Percentiles rank a stretch among this genome's conserved stretches.
Evolutionary conservation across 2,113 vertebrate species (phyloP).

Genomic region (Sminthopsis crassicaudata): DNA sequence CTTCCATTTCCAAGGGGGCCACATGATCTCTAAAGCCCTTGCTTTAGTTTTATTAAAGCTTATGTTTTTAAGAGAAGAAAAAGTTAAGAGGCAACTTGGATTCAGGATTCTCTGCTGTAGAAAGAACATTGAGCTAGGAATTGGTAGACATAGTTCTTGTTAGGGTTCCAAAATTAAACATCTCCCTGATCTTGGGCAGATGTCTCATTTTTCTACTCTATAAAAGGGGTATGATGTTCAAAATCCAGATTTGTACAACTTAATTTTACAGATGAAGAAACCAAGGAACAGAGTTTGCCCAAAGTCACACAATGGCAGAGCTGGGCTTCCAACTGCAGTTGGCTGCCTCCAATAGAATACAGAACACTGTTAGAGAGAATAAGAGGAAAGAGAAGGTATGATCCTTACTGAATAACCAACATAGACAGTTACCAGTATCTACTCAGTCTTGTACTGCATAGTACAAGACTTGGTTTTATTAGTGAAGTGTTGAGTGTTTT

Average conservation of each 20-base stretch:
- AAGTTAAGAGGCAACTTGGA: background rate
- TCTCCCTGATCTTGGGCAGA: background rate
- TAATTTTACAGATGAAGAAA: too few relatives aligned
- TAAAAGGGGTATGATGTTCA: constrained; percentile 10
- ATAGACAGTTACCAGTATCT: too few relatives aligned
- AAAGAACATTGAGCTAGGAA: background rate
- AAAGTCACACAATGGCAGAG: too few relatives aligned
- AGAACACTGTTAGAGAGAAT: background rate
- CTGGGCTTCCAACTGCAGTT: too few relatives aligned
- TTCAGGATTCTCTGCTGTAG: background rate
- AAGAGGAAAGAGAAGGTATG: background rate
- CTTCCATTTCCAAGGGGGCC: background rate
- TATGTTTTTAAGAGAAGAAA: background rate
- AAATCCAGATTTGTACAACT: background rate
- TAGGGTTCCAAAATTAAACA: constrained; percentile 8
- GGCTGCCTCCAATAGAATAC: background rate
- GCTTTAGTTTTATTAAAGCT: background rate
- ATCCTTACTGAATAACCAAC: background rate
- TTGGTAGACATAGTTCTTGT: constrained; percentile 1
- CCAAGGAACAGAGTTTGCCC: too few relatives aligned
- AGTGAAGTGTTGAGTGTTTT: too few relatives aligned
- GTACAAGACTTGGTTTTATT: too few relatives aligned
- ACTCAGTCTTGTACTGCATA: too few relatives aligned
- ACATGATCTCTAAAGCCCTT: background rate
- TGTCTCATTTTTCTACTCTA: background rate